Evolutionary conservation across 2,888 invertebrate genomes (phyloP), one percentile per base, ranked within the genome.

Genomic region (Tiliacea citrago): DNA sequence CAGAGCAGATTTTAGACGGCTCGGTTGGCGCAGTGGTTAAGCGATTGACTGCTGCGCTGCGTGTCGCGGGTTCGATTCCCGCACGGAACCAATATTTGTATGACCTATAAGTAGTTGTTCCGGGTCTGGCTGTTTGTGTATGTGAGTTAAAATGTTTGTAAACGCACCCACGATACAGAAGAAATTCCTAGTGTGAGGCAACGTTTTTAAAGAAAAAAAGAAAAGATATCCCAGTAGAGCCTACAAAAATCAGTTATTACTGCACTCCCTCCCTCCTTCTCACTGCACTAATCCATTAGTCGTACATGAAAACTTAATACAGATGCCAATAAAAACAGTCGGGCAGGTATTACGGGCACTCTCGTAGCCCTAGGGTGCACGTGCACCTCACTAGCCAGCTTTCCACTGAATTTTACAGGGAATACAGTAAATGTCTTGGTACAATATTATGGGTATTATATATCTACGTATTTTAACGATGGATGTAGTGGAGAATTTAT

Each of bases 301-400:
- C 83, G 82, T 88, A 94, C 95, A 95, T 95, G 95, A 95, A 95
- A 95, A 94, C 91, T 93, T 94, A 94, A 95, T 94, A 93, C 84
- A 92, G 91, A 92, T 83, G 91, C 87, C 93, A 93, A 94, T 95
- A 95, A 95, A 94, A 94, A 88, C 90, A 89, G 90, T 86, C 83
- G 86, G 90, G 88, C 92, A 94, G 93, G 93, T 93, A 92, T 72
- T 84, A 86, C 13, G 82, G 79, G 82, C 88, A 82, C 87, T 89
- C 88, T 90, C 89, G 82, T 71, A 85, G 82, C 90, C 86, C 89
- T 87, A 81, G 93, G 94, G 94, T 91, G 92, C 86, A 75, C 79
- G 94, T 91, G 92, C 86, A 67, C 80, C 51, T 55, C 55, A 55
- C 75, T 75, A 68, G 70, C 67, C 18, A 58, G 60, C 75, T 65